A percentile compares a stretch with the other conserved stretches of the same genome.
phyloP scores from a whole-genome alignment of 2,797 vertebrate species.

The Morelia viridis region DNA sequence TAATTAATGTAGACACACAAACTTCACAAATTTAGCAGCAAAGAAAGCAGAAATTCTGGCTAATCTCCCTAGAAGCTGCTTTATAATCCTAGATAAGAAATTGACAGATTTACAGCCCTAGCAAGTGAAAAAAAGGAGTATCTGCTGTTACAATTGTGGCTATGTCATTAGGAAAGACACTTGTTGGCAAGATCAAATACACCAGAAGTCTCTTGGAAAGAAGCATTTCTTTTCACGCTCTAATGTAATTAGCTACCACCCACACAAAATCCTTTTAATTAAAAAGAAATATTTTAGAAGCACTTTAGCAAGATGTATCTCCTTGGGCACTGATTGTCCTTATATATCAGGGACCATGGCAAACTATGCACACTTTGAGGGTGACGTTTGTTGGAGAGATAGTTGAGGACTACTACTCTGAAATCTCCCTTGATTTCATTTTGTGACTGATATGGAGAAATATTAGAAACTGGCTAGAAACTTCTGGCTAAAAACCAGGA shows the following conservation, averaged over 20 bases:
- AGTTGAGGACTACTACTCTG: background rate
- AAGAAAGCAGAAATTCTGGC: conserved; percentile 34
- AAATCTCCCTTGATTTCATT: background rate
- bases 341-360: background rate
- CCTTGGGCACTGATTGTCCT: background rate
- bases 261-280: conserved; percentile 15
- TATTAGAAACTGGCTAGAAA: no score
- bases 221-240: background rate
- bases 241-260: background rate
- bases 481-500: no score
- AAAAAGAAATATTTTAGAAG: conserved; percentile 1
- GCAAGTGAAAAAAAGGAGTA: background rate
- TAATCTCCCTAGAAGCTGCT: conserved; percentile 12
- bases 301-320: background rate
- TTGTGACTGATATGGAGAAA: background rate
- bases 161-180: background rate
- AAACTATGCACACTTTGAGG: background rate
- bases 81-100: conserved; percentile 31
- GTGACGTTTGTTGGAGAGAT: background rate
- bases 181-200: conserved; percentile 12
- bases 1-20: conserved; percentile 9
- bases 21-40: conserved; percentile 2
- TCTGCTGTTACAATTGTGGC: conserved; percentile 1
- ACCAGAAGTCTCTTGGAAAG: background rate
- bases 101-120: conserved; percentile 21